phyloP scores from a whole-genome alignment of 1,140 invertebrate genomes.

The Venustaconcha ellipsiformis region DNA sequence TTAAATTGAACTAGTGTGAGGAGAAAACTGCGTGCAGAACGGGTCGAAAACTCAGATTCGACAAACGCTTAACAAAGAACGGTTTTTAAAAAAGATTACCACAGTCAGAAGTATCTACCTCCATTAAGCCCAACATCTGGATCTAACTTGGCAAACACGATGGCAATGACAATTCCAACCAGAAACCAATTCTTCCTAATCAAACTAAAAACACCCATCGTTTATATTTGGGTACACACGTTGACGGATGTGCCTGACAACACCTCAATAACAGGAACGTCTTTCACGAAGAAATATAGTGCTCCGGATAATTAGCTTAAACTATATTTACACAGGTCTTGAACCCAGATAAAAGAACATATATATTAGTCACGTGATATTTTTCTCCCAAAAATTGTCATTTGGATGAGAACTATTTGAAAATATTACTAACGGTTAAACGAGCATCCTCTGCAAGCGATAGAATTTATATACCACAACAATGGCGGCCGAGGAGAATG shows the following conservation, averaged over 20 bases:
- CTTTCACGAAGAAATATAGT: too few species aligned
- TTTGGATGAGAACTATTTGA: too few species aligned
- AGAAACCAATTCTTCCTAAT: constrained; percentile 54
- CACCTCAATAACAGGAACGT: constrained; percentile 2
- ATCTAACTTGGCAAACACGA: constrained; percentile 43
- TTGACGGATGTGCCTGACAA: constrained; percentile 47
- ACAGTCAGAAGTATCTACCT: constrained; percentile 34
- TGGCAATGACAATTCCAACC: constrained; percentile 51
- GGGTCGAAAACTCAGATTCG: too few species aligned
- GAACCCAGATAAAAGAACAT: too few species aligned
- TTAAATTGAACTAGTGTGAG: too few species aligned
- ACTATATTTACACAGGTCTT: too few species aligned
- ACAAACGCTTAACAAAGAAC: too few species aligned
- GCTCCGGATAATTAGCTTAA: too few species aligned
- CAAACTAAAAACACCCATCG: not conserved
- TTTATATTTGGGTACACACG: constrained; percentile 4
- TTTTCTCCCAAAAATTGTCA: too few species aligned
- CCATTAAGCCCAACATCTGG: constrained; percentile 55
- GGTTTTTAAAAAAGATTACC: not conserved
- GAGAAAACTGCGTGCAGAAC: too few species aligned
- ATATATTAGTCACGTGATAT: too few species aligned
- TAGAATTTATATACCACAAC: constrained; percentile 15
- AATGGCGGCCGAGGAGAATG: constrained; percentile 54
- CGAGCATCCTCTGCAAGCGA: not conserved
- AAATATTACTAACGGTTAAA: too few species aligned